Conservation (phyloP, 2,797 vertebrate species). For the Phylloscopus collybita region DNA sequence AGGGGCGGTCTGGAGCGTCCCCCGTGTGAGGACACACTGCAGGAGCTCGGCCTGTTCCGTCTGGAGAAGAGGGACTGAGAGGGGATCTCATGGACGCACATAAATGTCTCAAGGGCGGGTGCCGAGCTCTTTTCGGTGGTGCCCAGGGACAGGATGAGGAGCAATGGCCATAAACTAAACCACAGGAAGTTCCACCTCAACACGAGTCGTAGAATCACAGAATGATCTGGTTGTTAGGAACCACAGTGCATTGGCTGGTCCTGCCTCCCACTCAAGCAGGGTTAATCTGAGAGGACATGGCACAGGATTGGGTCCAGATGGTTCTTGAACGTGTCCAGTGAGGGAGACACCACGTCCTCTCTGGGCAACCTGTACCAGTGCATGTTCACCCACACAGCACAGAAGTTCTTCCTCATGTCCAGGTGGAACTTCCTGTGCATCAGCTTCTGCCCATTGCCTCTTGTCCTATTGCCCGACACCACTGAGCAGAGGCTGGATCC, state of each 20-base stretch:
- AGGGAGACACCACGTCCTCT: neutral
- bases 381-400: neutral
- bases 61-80: neutral
- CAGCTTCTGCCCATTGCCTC: neutral
- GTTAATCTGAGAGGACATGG: neutral
- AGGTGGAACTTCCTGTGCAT: neutral
- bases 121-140: neutral
- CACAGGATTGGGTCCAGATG: neutral
- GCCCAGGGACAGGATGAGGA: neutral
- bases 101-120: no score
- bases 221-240: neutral
- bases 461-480: rapidly evolving
- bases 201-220: neutral
- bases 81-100: neutral
- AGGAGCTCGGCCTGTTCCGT: neutral
- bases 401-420: neutral
- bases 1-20: neutral
- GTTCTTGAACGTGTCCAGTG: neutral
- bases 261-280: neutral
- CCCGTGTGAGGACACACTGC: neutral
- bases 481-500: neutral
- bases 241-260: neutral
- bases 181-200: neutral
- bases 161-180: neutral
- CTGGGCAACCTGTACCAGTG: no score